Percentiles rank a stretch among this genome's conserved stretches.
Evolutionary conservation across 2,888 invertebrate genomes (phyloP).

Genomic region (Cheilosia pagana): DNA sequence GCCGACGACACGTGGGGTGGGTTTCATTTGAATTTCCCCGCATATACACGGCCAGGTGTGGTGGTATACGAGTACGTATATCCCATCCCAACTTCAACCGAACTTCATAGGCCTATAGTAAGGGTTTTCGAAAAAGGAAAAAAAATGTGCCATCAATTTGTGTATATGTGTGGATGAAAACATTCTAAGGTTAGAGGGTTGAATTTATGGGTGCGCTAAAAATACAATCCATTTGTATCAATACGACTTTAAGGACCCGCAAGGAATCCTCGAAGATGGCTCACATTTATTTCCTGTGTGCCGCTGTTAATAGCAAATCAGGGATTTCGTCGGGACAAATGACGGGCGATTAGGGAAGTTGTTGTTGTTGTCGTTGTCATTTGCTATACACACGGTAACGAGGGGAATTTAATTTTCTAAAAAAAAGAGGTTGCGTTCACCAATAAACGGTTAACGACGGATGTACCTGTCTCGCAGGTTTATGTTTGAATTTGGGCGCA

Average conservation of each 20-base stretch:
- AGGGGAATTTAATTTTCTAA: constrained; percentile 58
- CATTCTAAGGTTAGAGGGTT: constrained; percentile 51
- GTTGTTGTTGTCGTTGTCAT: constrained; percentile 8
- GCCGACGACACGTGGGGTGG: constrained; percentile 13
- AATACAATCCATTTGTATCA: constrained; percentile 73
- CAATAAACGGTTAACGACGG: constrained; percentile 19
- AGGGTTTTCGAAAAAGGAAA: background rate
- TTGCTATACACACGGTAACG: constrained; percentile 19
- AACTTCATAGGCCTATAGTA: constrained; percentile 35
- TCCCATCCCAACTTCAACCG: background rate
- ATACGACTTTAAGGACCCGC: constrained; percentile 65
- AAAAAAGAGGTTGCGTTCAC: constrained; percentile 4
- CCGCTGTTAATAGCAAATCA: constrained; percentile 68
- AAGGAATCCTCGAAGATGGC: constrained; percentile 49
- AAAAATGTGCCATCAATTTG: constrained; percentile 54
- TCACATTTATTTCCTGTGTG: constrained; percentile 60
- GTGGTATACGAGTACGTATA: background rate
- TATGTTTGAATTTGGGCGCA: constrained; percentile 46
- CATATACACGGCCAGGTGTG: constrained; percentile 50
- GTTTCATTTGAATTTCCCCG: constrained; percentile 32
- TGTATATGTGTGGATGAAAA: constrained; percentile 48
- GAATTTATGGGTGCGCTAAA: constrained; percentile 70
- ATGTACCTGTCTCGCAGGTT: constrained; percentile 48
- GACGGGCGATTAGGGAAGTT: constrained; percentile 59
- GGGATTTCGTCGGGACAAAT: constrained; percentile 68